Evolutionary conservation across 2,888 invertebrate species (phyloP).

Genomic region (Polylopha cassiicola): DNA sequence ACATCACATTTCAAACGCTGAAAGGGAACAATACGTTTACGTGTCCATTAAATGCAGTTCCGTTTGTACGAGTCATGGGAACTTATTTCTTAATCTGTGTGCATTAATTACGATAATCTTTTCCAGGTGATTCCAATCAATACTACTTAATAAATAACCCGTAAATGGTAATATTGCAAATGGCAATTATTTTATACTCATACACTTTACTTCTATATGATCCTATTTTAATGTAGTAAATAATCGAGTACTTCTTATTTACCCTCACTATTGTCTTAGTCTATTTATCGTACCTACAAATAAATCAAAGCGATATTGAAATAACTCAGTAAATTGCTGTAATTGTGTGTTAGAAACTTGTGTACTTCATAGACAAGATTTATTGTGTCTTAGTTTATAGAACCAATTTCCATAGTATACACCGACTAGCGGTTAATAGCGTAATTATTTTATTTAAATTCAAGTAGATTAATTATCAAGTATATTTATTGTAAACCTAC

Average conservation of each 20-base stretch:
- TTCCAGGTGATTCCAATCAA: slow-evolving; percentile 47
- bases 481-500: slow-evolving; percentile 44
- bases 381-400: slow-evolving; percentile 61
- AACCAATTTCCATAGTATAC: slow-evolving; percentile 47
- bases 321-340: slow-evolving; percentile 42
- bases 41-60: too few species aligned
- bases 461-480: slow-evolving; percentile 40
- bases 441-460: slow-evolving; percentile 49
- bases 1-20: slow-evolving; percentile 7
- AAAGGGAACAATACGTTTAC: slow-evolving; percentile 3
- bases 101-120: slow-evolving; percentile 36
- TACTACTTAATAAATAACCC: slow-evolving; percentile 21
- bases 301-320: slow-evolving; percentile 47
- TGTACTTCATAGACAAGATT: slow-evolving; percentile 45
- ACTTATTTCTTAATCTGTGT: neutral
- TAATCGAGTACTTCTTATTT: slow-evolving; percentile 40
- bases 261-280: slow-evolving; percentile 51
- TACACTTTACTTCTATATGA: slow-evolving; percentile 42
- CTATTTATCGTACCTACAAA: slow-evolving; percentile 43
- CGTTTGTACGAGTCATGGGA: neutral
- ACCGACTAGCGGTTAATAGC: slow-evolving; percentile 66
- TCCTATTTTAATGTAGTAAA: slow-evolving; percentile 41
- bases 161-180: slow-evolving; percentile 20
- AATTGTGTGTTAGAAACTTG: slow-evolving; percentile 57
- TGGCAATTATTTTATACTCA: slow-evolving; percentile 31